Evolutionary conservation across 2,888 invertebrate species (phyloP).

Genomic region (Linnaemya tessellans): DNA sequence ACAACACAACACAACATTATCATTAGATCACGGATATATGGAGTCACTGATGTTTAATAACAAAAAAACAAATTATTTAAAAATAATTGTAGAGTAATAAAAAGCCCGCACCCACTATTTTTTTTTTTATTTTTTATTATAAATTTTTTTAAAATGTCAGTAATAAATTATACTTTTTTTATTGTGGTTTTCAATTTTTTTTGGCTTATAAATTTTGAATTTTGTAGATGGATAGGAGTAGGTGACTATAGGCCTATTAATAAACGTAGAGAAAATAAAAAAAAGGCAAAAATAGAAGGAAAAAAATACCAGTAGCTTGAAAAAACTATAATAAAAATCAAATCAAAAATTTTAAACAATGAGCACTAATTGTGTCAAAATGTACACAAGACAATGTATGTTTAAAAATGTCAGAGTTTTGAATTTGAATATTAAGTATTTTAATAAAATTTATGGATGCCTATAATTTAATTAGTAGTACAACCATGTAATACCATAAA

Average conservation of each 20-base stretch:
- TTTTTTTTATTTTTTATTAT: not conserved
- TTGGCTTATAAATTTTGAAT: constrained; percentile 28
- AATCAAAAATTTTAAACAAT: constrained; percentile 34
- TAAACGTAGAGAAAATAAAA: constrained; percentile 18
- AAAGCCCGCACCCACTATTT: constrained; percentile 49
- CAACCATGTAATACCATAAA: constrained; percentile 67
- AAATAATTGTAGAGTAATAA: constrained; percentile 58
- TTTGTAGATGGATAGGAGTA: not conserved
- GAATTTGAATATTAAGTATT: constrained; percentile 48
- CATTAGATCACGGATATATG: constrained; percentile 41
- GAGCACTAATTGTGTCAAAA: constrained; percentile 75
- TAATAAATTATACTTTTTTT: constrained; percentile 60
- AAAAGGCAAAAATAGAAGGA: not conserved
- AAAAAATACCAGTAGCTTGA: constrained; percentile 62
- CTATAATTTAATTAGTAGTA: constrained; percentile 71
- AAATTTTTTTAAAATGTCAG: not conserved
- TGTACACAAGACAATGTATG: constrained; percentile 65
- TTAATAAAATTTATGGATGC: constrained; percentile 55
- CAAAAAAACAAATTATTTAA: constrained; percentile 11
- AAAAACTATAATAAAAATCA: constrained; percentile 6
- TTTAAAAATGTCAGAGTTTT: constrained; percentile 51
- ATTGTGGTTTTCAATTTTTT: constrained; percentile 34
- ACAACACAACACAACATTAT: constrained; percentile 26
- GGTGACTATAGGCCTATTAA: constrained; percentile 44
- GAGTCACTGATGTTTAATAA: constrained; percentile 33